Conservation (phyloP, 2,888 invertebrate species). For the Drosophila formosana region DNA sequence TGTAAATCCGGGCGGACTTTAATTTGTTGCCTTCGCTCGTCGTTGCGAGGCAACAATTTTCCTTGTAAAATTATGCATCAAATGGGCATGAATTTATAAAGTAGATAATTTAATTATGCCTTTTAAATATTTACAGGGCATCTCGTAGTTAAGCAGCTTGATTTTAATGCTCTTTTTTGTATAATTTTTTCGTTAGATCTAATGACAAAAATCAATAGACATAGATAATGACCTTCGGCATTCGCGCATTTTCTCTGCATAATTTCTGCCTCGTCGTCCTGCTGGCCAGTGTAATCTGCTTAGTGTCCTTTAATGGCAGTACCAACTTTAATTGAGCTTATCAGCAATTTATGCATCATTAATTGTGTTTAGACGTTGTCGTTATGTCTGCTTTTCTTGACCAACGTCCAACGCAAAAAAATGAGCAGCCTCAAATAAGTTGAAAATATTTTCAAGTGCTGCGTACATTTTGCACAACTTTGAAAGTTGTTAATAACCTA, state of each 20-base stretch:
- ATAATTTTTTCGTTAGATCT: conserved; percentile 39
- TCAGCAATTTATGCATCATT: conserved; percentile 65
- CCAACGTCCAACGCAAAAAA: conserved; percentile 3
- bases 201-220: conserved; percentile 48
- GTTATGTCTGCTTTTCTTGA: conserved; percentile 16
- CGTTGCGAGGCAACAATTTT: conserved; percentile 28
- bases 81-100: not conserved
- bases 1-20: conserved; percentile 24
- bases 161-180: conserved; percentile 8
- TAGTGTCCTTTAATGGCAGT: conserved; percentile 50
- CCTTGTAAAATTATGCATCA: not conserved
- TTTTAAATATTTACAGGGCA: not conserved
- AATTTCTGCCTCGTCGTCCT: conserved; percentile 11
- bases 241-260: conserved; percentile 12
- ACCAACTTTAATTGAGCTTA: conserved; percentile 62
- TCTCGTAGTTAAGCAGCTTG: not conserved
- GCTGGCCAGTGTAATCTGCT: conserved; percentile 54
- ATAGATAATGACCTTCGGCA: conserved; percentile 46
- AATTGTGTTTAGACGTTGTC: conserved; percentile 44
- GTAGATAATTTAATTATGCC: not conserved
- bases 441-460: conserved; percentile 7
- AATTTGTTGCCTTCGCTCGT: conserved; percentile 19
- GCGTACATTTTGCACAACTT: not conserved
- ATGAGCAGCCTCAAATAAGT: not conserved
- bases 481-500: conserved; percentile 2